Conservation (phyloP, 2,113 vertebrate species). For the Odobenus rosmarus region DNA sequence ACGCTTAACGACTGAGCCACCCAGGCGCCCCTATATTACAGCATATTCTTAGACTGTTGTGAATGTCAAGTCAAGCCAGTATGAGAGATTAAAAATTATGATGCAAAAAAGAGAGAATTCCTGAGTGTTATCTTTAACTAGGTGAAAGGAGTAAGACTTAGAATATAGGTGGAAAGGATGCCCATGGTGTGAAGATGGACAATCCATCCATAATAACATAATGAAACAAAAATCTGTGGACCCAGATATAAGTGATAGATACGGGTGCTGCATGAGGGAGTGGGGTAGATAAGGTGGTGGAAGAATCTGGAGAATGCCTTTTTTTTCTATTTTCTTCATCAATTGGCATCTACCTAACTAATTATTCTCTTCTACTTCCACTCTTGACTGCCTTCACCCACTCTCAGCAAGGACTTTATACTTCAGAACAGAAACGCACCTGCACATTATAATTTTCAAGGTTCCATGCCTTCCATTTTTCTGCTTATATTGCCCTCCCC, state of each 20-base stretch:
- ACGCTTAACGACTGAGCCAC: no score
- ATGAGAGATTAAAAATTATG: background rate
- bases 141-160: background rate
- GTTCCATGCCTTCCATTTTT: background rate
- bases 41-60: background rate
- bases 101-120: background rate
- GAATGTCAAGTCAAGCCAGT: background rate
- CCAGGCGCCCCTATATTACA: background rate
- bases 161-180: background rate
- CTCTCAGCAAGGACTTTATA: background rate
- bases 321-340: background rate
- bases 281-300: fast-evolving
- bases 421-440: background rate
- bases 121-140: background rate
- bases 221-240: background rate
- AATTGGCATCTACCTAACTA: background rate
- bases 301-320: background rate
- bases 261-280: background rate
- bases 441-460: background rate
- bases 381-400: background rate
- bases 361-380: background rate
- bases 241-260: background rate
- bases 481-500: background rate
- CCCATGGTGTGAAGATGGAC: background rate
- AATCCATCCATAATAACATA: background rate